These are phyloP conservation scores for Mactra quadrangularis DNA, from an alignment of 1,140 invertebrate species.

Conservation along the genomic window DNA sequence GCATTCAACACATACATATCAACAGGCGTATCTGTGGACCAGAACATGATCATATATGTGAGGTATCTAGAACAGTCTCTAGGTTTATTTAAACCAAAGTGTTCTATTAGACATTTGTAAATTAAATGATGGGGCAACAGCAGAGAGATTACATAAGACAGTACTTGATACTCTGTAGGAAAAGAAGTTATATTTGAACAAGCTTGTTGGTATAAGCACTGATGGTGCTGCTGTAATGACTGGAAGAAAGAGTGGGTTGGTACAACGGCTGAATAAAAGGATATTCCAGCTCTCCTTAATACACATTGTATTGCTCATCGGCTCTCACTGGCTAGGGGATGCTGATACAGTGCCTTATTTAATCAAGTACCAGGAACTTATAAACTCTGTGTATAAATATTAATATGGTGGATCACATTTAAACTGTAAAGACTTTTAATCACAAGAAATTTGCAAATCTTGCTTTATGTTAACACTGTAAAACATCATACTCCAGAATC, in stretches of 20 bases:
- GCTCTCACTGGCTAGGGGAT: constrained; percentile 6
- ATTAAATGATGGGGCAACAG: constrained; percentile 6
- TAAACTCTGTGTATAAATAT: background rate
- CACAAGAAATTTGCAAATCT: too few species aligned
- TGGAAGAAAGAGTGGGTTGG: background rate
- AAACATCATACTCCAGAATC: too few species aligned
- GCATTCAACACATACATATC: too few species aligned
- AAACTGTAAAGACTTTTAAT: too few species aligned
- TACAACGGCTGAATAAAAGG: background rate
- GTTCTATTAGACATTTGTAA: constrained; percentile 38
- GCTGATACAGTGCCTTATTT: constrained; percentile 27
- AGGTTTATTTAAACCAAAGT: constrained; percentile 7
- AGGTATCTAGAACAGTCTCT: constrained; percentile 4
- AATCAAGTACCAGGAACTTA: constrained; percentile 24
- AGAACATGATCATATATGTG: constrained; percentile 45
- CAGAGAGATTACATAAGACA: background rate
- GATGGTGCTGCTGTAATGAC: constrained; percentile 35
- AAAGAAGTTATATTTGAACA: background rate
- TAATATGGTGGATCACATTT: too few species aligned
- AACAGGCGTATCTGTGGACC: constrained; percentile 46
- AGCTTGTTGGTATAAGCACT: constrained; percentile 20
- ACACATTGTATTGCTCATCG: constrained; percentile 31
- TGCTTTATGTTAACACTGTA: too few species aligned
- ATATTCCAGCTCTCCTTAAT: background rate
- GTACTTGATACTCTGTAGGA: background rate